Conservation (phyloP, 2,888 invertebrate species). For the Mongoloraphidia duomilia region DNA sequence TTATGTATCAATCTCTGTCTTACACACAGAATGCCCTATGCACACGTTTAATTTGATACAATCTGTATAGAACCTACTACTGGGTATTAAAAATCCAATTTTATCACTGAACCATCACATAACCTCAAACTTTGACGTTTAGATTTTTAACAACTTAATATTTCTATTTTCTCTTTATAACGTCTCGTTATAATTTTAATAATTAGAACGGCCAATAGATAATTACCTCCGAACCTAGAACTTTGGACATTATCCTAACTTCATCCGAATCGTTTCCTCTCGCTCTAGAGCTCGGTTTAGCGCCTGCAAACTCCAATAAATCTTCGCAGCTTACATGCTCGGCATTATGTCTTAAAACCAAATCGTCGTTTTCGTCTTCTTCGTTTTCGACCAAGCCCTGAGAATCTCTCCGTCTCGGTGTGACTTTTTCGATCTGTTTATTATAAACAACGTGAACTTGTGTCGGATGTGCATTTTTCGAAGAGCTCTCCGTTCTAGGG, state of each 20-base stretch:
- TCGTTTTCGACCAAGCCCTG: not conserved
- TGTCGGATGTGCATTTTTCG: not conserved
- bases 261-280: slow-evolving; percentile 81
- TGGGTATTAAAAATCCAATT: no score
- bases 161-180: no score
- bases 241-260: slow-evolving; percentile 82
- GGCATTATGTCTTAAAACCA: slow-evolving; percentile 24
- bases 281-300: slow-evolving; percentile 67
- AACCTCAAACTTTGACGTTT: no score
- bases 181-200: not conserved
- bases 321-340: slow-evolving; percentile 88
- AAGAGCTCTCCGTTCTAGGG: not conserved
- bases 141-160: no score
- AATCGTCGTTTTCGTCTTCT: slow-evolving; percentile 13
- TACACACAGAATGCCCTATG: no score
- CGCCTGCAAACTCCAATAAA: slow-evolving; percentile 73
- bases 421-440: not conserved
- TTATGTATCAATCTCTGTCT: no score
- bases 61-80: no score
- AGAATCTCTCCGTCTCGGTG: not conserved
- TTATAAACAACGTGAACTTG: not conserved
- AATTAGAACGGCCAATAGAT: not conserved
- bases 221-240: slow-evolving; percentile 58
- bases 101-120: no score
- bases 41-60: no score